Base-by-base conservation (phyloP, 1,140 invertebrate species). In the Drosophila nannoptera region DNA sequence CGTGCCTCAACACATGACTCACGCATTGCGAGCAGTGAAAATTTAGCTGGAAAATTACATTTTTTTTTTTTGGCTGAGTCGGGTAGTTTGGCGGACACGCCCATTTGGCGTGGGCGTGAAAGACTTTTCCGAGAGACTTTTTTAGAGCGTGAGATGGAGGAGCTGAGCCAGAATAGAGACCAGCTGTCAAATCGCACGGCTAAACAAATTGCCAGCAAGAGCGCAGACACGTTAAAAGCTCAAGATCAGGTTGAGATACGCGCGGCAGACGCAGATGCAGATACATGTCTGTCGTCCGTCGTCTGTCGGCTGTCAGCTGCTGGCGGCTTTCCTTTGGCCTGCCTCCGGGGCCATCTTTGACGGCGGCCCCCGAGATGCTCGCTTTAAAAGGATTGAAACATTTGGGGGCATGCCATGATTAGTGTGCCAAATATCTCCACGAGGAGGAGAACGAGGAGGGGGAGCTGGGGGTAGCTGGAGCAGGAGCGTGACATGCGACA, bases 131-230 rank as follows among this genome's bases (percentile, higher is more conserved):
- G 8, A 14, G 36, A n/a, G n/a, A n/a, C n/a, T n/a, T n/a, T n/a
- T n/a, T 22, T 12, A 61, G 42, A 45, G 40, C 7, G 40, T 22
- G 22, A 22, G 22, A 22, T 22, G 22, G 22, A 22, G 3, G 7
- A 11, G 32, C 32, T 46, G 48, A 35, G 35, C 35, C 35, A 59
- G 48, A 36, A 63, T 14, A 45, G 32, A 59, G 66, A 66, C 38
- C 33, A 14, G 53, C 62, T 65, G 61, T 70, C 46, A 70, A 65
- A 65, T 65, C 61, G 50, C 54, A 32, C 77, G 76, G 80, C 72
- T 64, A 78, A 83, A 82, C 80, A 82, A 82, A 82, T 82, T 82
- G 80, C 73, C 71, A 46, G 56, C 63, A 77, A 22, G 74, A 81
- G 65, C 40, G 43, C 66, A 55, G 65, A 82, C 70, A 78, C 67